Evolutionary conservation across 2,888 invertebrate species (phyloP).

Genomic region (Drosophila fungiperda): DNA sequence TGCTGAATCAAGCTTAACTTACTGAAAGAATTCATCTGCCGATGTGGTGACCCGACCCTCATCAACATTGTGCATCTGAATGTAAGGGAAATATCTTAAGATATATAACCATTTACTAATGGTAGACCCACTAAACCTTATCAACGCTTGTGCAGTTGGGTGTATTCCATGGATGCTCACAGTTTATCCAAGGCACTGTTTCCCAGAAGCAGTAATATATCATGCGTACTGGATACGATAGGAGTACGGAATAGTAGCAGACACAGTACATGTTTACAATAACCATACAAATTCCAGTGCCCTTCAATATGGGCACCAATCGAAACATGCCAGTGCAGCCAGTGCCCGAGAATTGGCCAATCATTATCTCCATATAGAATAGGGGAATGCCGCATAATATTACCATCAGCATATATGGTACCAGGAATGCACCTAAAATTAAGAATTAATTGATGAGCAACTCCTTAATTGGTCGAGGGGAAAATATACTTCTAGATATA

Average conservation of each 20-base stretch:
- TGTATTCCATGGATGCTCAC: slow-evolving; percentile 94
- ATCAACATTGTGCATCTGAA: slow-evolving; percentile 13
- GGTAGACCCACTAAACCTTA: slow-evolving; percentile 53
- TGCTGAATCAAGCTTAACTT: slow-evolving; percentile 72
- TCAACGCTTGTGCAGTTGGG: slow-evolving; percentile 87
- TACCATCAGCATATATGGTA: slow-evolving; percentile 93
- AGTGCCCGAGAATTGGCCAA: slow-evolving; percentile 94
- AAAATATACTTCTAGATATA: background rate
- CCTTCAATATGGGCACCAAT: slow-evolving; percentile 94
- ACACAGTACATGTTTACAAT: slow-evolving; percentile 92
- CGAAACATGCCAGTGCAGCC: slow-evolving; percentile 93
- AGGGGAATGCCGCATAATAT: slow-evolving; percentile 93
- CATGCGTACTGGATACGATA: slow-evolving; percentile 94
- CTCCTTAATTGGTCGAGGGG: no score
- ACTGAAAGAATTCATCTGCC: slow-evolving; percentile 94
- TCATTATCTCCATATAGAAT: slow-evolving; percentile 93
- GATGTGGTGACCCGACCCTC: slow-evolving; percentile 86
- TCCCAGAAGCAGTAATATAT: slow-evolving; percentile 88
- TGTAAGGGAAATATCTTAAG: background rate
- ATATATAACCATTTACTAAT: background rate
- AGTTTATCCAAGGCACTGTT: slow-evolving; percentile 91
- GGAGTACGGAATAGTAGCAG: slow-evolving; percentile 93
- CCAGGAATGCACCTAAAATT: slow-evolving; percentile 89
- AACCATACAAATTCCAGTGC: slow-evolving; percentile 93
- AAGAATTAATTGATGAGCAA: background rate